Percentiles rank a stretch among this genome's conserved stretches.
Conservation (phyloP, 1,140 invertebrate species). For the Belonocnema kinseyi region DNA sequence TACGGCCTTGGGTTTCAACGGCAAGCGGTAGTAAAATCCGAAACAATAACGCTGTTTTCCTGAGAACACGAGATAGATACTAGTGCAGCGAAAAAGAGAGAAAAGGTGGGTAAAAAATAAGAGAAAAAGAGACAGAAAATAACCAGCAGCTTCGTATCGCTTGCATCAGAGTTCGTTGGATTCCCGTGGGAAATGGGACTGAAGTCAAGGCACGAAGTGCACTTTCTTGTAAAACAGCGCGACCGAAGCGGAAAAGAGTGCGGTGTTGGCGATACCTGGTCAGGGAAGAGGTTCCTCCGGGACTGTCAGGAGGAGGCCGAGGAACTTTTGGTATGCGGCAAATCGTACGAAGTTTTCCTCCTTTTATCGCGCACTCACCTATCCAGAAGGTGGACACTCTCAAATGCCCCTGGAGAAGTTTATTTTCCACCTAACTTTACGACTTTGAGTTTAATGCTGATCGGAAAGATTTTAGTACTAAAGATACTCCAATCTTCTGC, state of each 20-base stretch:
- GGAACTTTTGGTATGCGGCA: constrained; percentile 13
- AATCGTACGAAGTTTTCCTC: constrained; percentile 5
- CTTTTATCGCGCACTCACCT: constrained; percentile 26
- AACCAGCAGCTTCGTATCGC: constrained; percentile 13
- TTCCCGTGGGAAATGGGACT: constrained; percentile 49
- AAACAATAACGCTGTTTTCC: constrained; percentile 33
- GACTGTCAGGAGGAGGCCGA: not conserved
- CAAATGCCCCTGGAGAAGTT: constrained; percentile 12
- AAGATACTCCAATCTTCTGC: not conserved
- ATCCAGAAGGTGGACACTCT: constrained; percentile 23
- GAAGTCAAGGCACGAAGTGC: constrained; percentile 63
- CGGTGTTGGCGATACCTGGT: constrained; percentile 30
- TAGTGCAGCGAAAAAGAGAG: not conserved
- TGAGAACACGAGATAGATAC: not conserved
- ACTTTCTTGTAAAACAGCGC: constrained; percentile 62
- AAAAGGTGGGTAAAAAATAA: not conserved
- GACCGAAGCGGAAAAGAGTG: constrained; percentile 45
- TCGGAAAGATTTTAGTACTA: constrained; percentile 23
- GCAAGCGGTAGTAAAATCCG: constrained; percentile 35
- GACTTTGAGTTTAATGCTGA: not conserved
- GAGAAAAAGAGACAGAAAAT: not conserved
- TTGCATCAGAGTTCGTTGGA: constrained; percentile 13
- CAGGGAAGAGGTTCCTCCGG: constrained; percentile 5
- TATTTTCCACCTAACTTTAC: constrained; percentile 26
- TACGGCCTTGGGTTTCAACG: not conserved